phyloP scores from a whole-genome alignment of 2,888 invertebrate species.

The Drosophila kambysellisi region DNA sequence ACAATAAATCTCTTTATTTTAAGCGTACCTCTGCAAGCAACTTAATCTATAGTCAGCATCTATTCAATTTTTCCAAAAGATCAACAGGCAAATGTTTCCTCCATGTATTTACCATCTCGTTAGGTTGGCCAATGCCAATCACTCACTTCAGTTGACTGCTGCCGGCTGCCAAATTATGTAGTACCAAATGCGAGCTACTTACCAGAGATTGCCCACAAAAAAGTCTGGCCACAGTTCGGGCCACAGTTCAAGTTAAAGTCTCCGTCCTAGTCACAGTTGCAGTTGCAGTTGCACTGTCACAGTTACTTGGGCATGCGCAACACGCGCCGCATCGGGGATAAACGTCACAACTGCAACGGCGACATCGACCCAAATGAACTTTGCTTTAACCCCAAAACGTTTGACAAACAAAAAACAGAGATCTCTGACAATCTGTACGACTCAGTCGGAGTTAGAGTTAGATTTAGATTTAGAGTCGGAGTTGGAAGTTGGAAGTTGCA shows the following conservation, averaged over 20 bases:
- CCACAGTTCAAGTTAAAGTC: constrained; percentile 71
- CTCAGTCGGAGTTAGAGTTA: constrained; percentile 22
- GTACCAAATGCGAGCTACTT: constrained; percentile 45
- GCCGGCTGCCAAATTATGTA: constrained; percentile 71
- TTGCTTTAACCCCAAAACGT: constrained; percentile 70
- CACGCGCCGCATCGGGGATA: constrained; percentile 58
- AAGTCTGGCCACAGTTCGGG: constrained; percentile 23
- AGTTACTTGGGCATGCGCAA: constrained; percentile 65
- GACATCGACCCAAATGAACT: constrained; percentile 73
- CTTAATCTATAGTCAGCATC: constrained; percentile 41
- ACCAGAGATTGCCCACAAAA: constrained; percentile 30
- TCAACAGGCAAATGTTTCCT: constrained; percentile 21
- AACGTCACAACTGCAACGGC: constrained; percentile 51
- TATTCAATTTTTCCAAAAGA: constrained; percentile 22
- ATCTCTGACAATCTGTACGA: constrained; percentile 68
- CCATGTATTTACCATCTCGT: constrained; percentile 35
- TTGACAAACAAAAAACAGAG: constrained; percentile 74
- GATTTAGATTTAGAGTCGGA: constrained; percentile 17
- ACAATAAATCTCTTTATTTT: constrained; percentile 9
- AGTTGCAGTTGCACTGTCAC: constrained; percentile 18
- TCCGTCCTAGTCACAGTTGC: not conserved
- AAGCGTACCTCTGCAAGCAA: constrained; percentile 13
- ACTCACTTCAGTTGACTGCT: constrained; percentile 51
- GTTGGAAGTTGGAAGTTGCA: constrained; percentile 10
- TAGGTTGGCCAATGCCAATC: constrained; percentile 53